Evolutionary conservation across 2,888 invertebrate genomes (phyloP), one percentile per base, ranked within the genome.

Genomic region (Caenorhabditis imperialis): DNA sequence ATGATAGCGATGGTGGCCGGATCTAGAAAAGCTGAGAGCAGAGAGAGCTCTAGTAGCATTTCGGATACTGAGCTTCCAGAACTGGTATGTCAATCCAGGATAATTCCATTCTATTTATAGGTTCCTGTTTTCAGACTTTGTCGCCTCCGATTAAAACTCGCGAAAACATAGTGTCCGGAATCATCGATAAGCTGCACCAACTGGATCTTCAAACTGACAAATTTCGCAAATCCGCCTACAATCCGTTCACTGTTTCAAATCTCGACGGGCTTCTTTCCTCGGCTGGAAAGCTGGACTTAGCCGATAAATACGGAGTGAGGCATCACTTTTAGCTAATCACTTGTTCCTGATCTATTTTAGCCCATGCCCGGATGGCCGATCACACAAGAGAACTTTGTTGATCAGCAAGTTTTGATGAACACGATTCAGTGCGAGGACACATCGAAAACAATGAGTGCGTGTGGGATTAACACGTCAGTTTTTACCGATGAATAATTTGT

Each of bases 391-490:
- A 51, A 44, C 42, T 57, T 57, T 22, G 57, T 51, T 3, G 51
- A 57, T 47, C 67, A 67, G 20, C 57, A 57, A 57, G 18, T 45
- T n/a, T 25, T 44, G 10, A 50, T 57, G n/a, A 67, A 67, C 35
- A 45, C 55, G 23, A 54, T 65, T n/a, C 48, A 65, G 23, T 50
- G 18, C 45, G 63, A 63, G 14, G 1, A 44, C 33, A 44, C 42
- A 44, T 42, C 42, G 42, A 55, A 0, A 44, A 35, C 12, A 18
- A 23, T 42, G 4, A 18, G 25, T 18, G 30, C 16, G 14, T 35
- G 25, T 12, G 57, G 57, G 6, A 58, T 67, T 22, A 67, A 67
- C 57, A 67, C 57, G 67, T 67, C n/a, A n/a, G n/a, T n/a, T n/a
- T n/a, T n/a, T 33, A 67, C 55, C 51, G 50, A 50, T 27, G 5